These are phyloP conservation scores for Acrobasis suavella DNA, from an alignment of 2,888 invertebrate species.

Conservation along the genomic window DNA sequence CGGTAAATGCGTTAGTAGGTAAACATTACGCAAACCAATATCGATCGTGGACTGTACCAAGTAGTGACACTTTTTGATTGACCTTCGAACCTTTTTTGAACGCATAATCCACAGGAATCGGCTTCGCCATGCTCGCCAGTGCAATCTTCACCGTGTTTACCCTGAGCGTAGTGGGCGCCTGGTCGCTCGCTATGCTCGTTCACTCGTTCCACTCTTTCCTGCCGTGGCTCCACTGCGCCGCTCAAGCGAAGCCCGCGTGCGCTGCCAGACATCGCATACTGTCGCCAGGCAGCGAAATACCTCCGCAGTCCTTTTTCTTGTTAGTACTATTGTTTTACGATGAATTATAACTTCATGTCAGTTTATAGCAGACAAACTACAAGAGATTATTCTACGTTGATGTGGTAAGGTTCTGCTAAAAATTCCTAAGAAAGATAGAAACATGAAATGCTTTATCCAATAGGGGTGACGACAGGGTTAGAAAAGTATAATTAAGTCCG, in stretches of 20 bases:
- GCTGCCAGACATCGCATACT: conserved; percentile 68
- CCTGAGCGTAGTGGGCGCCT: conserved; percentile 60
- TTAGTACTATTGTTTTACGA: conserved; percentile 42
- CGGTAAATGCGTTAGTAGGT: too few species aligned
- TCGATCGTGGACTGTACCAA: too few species aligned
- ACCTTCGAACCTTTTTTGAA: neutral
- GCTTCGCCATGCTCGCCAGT: conserved; percentile 62
- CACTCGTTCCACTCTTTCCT: conserved; percentile 70
- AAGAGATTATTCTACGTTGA: too few species aligned
- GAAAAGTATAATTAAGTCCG: too few species aligned
- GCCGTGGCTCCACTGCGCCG: conserved; percentile 76
- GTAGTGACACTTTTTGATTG: too few species aligned
- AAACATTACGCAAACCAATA: too few species aligned
- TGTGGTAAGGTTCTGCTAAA: too few species aligned
- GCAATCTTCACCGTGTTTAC: conserved; percentile 60
- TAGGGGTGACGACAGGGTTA: too few species aligned
- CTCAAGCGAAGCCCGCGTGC: conserved; percentile 60
- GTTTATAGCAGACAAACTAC: too few species aligned
- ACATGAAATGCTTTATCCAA: too few species aligned
- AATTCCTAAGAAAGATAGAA: too few species aligned
- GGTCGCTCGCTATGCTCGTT: conserved; percentile 62
- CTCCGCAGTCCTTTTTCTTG: conserved; percentile 71
- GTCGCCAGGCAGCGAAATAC: conserved; percentile 58
- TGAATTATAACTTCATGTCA: too few species aligned
- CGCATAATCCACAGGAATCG: conserved; percentile 54